Evolutionary conservation across 1,140 invertebrate species (phyloP), one percentile per base, ranked within the genome.

Genomic region (Pristionchus pacificus): DNA sequence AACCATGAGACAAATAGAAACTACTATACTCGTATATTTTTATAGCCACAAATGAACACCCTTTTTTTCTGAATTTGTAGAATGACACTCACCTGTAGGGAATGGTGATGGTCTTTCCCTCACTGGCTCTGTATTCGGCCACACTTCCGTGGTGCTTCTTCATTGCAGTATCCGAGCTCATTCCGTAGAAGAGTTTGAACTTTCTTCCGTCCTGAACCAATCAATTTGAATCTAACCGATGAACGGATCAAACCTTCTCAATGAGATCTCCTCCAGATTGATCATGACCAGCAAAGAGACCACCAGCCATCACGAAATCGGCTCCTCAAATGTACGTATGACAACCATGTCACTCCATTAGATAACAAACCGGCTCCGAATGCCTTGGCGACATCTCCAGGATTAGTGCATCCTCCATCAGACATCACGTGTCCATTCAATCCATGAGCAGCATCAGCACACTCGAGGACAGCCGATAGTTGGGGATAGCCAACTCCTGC

Each of bases 291-390:
- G 93, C 92, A 79, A 97, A 90, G 91, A 97, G 94, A 59, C 93
- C 94, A 58, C 94, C 94, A 31, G 93, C 87, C 94, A 97, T 97
- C 6, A 96, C 93, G 86, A 95, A 96, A 86, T 96, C 93, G 27
- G 93, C 93, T 13, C 93, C 63, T 62, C 15, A 62, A 24, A 0
- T n/a, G n/a, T n/a, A n/a, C n/a, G n/a, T n/a, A n/a, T n/a, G n/a
- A n/a, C n/a, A n/a, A n/a, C n/a, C n/a, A n/a, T n/a, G n/a, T n/a
- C n/a, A n/a, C n/a, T n/a, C n/a, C n/a, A n/a, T n/a, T n/a, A n/a
- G n/a, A n/a, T n/a, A n/a, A n/a, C 60, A 19, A 15, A 62, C 60
- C 93, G 30, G 91, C 93, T 58, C 93, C 93, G 86, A 96, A 95
- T 0, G 94, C 93, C 83, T 96, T 96, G 0, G 93, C 91, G n/a